Percentiles rank a stretch among this genome's conserved stretches.
Conservation (phyloP, 2,797 vertebrate species). For the Semotilus atromaculatus region DNA sequence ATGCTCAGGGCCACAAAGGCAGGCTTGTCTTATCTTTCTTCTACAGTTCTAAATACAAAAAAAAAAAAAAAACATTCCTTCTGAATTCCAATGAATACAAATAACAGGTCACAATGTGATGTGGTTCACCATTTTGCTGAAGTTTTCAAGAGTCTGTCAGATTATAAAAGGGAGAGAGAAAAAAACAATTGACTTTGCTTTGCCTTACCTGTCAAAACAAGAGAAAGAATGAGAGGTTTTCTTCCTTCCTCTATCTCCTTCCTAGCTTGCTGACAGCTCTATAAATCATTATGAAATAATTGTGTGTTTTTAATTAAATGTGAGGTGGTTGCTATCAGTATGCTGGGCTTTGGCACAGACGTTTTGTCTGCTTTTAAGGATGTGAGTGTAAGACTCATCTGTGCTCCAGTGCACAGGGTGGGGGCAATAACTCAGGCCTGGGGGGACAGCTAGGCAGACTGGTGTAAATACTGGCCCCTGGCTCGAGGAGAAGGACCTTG, state of each 20-base stretch:
- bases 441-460: constrained; percentile 59
- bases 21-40: constrained; percentile 59
- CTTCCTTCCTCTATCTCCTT: constrained; percentile 53
- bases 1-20: constrained; percentile 53
- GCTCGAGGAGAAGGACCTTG: constrained; percentile 62
- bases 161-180: constrained; percentile 48
- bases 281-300: constrained; percentile 67
- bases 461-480: constrained; percentile 60
- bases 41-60: constrained; percentile 49
- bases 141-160: constrained; percentile 54
- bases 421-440: constrained; percentile 60
- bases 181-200: constrained; percentile 63
- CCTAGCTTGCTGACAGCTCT: constrained; percentile 51
- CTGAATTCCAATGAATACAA: constrained; percentile 54
- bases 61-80: constrained; percentile 26
- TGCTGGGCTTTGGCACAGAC: constrained; percentile 21
- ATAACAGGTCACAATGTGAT: constrained; percentile 57
- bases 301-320: constrained; percentile 67
- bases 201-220: constrained; percentile 62
- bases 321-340: constrained; percentile 56
- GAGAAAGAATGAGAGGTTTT: constrained; percentile 52
- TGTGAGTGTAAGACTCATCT: constrained; percentile 54
- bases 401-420: constrained; percentile 43
- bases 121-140: constrained; percentile 50
- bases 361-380: constrained; percentile 28